Percentiles rank a stretch among this genome's conserved stretches.
These are phyloP conservation scores for Entomyzon cyanotis DNA, from an alignment of 2,113 vertebrate genomes.

Conservation along the genomic window DNA sequence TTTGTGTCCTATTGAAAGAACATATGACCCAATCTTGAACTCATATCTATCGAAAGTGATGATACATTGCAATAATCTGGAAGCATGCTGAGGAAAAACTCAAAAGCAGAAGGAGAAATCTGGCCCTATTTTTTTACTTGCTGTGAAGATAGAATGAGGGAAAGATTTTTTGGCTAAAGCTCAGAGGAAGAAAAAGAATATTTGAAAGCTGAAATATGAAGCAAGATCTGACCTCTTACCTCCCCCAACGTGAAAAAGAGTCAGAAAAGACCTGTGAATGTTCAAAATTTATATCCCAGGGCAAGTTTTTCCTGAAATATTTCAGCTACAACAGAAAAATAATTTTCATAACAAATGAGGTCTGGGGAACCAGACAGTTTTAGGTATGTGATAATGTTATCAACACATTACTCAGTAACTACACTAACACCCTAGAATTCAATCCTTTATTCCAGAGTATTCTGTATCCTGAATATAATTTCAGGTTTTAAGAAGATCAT, in stretches of 20 bases:
- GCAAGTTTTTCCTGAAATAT: neutral
- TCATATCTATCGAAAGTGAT: neutral
- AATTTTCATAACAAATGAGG: neutral
- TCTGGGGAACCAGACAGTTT: neutral
- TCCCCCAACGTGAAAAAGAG: neutral
- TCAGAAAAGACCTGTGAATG: neutral
- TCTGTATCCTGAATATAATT: neutral
- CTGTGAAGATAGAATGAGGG: neutral
- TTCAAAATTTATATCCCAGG: neutral
- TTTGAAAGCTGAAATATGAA: neutral
- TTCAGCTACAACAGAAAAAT: neutral
- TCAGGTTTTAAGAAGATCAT: neutral
- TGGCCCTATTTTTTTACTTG: neutral
- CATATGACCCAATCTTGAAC: constrained; percentile 22
- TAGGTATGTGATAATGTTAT: neutral
- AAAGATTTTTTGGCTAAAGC: neutral
- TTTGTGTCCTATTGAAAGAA: constrained; percentile 3
- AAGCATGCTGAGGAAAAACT: neutral
- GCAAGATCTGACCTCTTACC: neutral
- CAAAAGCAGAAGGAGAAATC: neutral
- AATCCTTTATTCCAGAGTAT: neutral
- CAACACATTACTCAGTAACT: neutral
- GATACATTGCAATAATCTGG: constrained; percentile 24
- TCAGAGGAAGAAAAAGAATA: neutral
- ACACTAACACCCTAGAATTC: neutral